Evolutionary conservation across 2,113 vertebrate species (phyloP).

Genomic region (Mus pahari): DNA sequence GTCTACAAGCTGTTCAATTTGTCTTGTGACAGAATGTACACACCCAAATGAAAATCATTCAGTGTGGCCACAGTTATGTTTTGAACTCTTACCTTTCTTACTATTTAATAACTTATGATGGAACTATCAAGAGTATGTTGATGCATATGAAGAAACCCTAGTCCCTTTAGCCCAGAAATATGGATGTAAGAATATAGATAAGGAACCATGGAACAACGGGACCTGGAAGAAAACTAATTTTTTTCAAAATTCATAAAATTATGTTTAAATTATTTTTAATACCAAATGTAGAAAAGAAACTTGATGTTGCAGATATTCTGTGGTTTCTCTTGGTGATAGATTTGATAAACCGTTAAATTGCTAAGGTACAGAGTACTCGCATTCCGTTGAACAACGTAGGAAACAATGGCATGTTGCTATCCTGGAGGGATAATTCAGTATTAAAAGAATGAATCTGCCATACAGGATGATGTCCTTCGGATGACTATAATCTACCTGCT

Average conservation of each 20-base stretch:
- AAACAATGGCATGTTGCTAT: slow-evolving; percentile 13
- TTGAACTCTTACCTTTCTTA: not conserved
- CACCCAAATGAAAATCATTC: not conserved
- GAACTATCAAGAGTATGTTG: not conserved
- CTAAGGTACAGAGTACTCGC: not conserved
- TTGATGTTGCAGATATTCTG: not conserved
- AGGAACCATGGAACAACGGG: not conserved
- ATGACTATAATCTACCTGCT: not conserved
- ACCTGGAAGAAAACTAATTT: not conserved
- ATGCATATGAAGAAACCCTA: not conserved
- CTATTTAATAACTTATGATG: slow-evolving; percentile 16
- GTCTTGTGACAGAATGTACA: not conserved
- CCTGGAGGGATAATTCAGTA: not conserved
- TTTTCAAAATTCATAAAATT: slow-evolving; percentile 40
- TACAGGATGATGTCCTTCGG: not conserved
- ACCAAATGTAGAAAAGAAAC: slow-evolving; percentile 26
- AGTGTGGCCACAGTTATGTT: not conserved
- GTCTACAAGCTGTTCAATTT: not conserved
- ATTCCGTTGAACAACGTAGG: slow-evolving; percentile 16
- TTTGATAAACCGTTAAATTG: slow-evolving; percentile 21
- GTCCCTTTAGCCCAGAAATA: not conserved
- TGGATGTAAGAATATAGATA: not conserved
- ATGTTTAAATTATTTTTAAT: slow-evolving; percentile 40
- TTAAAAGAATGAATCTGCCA: slow-evolving; percentile 27
- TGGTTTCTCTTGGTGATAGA: not conserved